Percentiles rank a stretch among this genome's conserved stretches.
Evolutionary conservation across 64 coral and sea anemone genomes (phyloP).

Genomic region (Pocillopora verrucosa): DNA sequence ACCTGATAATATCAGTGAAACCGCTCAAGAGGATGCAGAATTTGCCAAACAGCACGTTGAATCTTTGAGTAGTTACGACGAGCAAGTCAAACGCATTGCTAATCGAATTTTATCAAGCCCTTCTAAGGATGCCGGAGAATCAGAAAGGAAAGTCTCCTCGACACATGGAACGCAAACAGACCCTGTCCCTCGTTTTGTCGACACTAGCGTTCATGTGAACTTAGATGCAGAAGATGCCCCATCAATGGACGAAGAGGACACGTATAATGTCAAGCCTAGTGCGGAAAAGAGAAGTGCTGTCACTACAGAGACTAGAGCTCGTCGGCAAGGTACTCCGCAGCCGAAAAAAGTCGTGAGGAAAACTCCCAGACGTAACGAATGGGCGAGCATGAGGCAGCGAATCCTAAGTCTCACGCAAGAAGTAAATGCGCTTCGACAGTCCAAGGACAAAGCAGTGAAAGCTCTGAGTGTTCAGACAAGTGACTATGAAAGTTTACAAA

Average conservation of each 20-base stretch:
- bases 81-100: slow-evolving; percentile 84
- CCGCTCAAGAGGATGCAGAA: background rate
- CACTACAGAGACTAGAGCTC: background rate
- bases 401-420: slow-evolving; percentile 95
- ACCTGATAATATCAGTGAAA: background rate
- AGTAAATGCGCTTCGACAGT: slow-evolving; percentile 69
- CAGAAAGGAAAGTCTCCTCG: background rate
- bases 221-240: slow-evolving; percentile 42
- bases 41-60: slow-evolving; percentile 48
- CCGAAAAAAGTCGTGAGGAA: slow-evolving; percentile 55
- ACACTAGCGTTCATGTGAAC: slow-evolving; percentile 62
- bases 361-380: slow-evolving; percentile 69
- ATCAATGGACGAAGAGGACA: slow-evolving; percentile 64
- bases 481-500: slow-evolving; percentile 62
- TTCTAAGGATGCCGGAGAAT: slow-evolving; percentile 7
- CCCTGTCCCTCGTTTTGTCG: slow-evolving; percentile 44
- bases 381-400: slow-evolving; percentile 82
- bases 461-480: slow-evolving; percentile 67
- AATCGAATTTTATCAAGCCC: slow-evolving; percentile 76
- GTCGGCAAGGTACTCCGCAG: slow-evolving; percentile 24
- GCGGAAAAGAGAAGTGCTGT: background rate
- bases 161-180: slow-evolving; percentile 75
- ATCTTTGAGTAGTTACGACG: slow-evolving; percentile 80
- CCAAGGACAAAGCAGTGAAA: slow-evolving; percentile 79
- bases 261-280: slow-evolving; percentile 9